A percentile compares a stretch with the other conserved stretches of the same genome.
phyloP scores from a whole-genome alignment of 2,888 invertebrate genomes.

The Choristoneura rosaceana region DNA sequence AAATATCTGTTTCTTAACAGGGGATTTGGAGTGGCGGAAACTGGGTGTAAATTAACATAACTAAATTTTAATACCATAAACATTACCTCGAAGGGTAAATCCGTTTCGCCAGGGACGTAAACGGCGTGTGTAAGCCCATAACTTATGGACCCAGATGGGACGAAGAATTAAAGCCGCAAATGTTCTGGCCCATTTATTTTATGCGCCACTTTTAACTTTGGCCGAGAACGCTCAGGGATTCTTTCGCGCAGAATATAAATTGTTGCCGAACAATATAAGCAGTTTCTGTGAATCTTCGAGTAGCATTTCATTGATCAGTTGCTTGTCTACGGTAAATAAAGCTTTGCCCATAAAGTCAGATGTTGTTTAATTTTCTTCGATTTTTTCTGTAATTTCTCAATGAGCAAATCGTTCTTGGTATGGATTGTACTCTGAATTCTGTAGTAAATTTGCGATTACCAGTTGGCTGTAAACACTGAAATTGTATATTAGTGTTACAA shows the following conservation, averaged over 20 bases:
- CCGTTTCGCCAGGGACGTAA: constrained; percentile 10
- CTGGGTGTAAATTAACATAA: neutral
- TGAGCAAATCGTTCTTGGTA: neutral
- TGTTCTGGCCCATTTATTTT: constrained; percentile 36
- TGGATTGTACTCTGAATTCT: neutral
- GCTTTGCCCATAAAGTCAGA: neutral
- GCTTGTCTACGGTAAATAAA: neutral
- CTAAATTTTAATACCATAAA: constrained; percentile 26
- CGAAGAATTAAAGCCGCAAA: constrained; percentile 39
- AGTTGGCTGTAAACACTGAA: neutral
- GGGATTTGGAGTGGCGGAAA: no score
- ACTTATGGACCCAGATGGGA: constrained; percentile 33
- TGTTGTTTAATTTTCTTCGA: neutral
- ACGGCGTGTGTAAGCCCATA: constrained; percentile 33
- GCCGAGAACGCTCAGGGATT: constrained; percentile 3
- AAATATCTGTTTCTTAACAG: no score
- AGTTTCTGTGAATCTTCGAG: neutral
- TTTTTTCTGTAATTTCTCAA: neutral
- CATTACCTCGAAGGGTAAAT: constrained; percentile 17
- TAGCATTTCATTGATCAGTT: neutral
- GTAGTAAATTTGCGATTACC: neutral
- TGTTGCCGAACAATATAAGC: constrained; percentile 3
- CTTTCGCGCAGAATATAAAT: constrained; percentile 22
- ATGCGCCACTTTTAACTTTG: constrained; percentile 40
- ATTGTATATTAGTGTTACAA: neutral